Percentiles rank a stretch among this genome's conserved stretches.
Evolutionary conservation across 2,888 invertebrate species (phyloP).

Genomic region (Fabriciana adippe): DNA sequence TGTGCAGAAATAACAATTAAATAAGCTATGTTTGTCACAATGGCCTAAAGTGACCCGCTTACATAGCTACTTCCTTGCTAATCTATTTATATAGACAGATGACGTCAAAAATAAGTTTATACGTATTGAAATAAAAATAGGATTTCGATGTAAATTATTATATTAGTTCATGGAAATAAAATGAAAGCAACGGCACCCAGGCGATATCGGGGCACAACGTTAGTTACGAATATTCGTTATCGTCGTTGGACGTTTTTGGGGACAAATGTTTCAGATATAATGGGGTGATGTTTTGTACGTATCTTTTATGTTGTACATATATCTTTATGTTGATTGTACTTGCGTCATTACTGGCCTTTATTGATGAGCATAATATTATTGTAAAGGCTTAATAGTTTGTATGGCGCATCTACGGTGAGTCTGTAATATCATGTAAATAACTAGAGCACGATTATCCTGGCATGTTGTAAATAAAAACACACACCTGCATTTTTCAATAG

Average conservation of each 20-base stretch:
- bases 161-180: too few relatives aligned
- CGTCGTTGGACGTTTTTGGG: conserved; percentile 16
- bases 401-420: not conserved
- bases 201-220: too few relatives aligned
- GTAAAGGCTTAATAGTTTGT: not conserved
- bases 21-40: too few relatives aligned
- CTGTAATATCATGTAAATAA: not conserved
- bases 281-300: conserved; percentile 25
- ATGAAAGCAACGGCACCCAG: too few relatives aligned
- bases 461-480: not conserved
- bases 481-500: not conserved
- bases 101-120: too few relatives aligned
- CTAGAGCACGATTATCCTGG: not conserved
- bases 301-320: not conserved
- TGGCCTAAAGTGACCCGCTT: too few relatives aligned
- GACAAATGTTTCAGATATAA: conserved; percentile 30
- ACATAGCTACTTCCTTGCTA: too few relatives aligned
- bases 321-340: conserved; percentile 25
- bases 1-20: too few relatives aligned
- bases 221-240: not conserved
- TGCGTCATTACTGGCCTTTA: conserved; percentile 43
- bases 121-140: too few relatives aligned
- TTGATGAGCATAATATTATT: conserved; percentile 20
- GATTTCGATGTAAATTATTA: too few relatives aligned
- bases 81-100: too few relatives aligned